These are phyloP conservation scores for Drosophila setifemur DNA, from an alignment of 1,140 invertebrate species.

Conservation along the genomic window DNA sequence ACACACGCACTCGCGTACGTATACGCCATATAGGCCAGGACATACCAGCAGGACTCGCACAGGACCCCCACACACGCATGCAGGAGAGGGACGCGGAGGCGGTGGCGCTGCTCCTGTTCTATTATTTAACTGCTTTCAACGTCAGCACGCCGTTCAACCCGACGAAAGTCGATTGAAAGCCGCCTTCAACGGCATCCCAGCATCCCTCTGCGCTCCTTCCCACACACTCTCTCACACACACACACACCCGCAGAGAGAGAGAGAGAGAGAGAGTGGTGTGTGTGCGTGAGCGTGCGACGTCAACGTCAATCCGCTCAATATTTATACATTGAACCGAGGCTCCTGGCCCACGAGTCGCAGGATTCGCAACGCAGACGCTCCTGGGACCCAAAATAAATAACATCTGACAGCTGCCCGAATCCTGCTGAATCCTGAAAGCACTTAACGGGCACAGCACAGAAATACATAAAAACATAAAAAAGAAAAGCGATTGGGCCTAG, in stretches of 20 bases:
- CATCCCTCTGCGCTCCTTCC: conserved; percentile 45
- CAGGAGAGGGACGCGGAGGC: conserved; percentile 12
- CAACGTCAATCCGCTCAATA: conserved; percentile 74
- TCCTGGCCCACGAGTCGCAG: conserved; percentile 37
- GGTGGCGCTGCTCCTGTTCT: conserved; percentile 55
- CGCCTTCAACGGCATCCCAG: conserved; percentile 65
- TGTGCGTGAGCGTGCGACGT: conserved; percentile 35
- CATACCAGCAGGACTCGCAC: conserved; percentile 39
- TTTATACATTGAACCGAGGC: conserved; percentile 62
- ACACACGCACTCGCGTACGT: conserved; percentile 24
- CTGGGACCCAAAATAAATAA: conserved; percentile 76
- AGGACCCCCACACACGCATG: conserved; percentile 13
- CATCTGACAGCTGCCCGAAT: conserved; percentile 76
- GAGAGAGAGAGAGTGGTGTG: conserved; percentile 1
- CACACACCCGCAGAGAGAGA: neutral
- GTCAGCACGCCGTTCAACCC: conserved; percentile 52
- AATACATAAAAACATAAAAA: conserved; percentile 1
- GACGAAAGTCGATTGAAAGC: conserved; percentile 75
- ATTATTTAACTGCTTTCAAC: conserved; percentile 80
- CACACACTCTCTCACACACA: no score
- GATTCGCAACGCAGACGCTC: conserved; percentile 57
- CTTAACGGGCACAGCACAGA: conserved; percentile 11
- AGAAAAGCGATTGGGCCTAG: conserved; percentile 65
- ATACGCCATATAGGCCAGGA: conserved; percentile 60
- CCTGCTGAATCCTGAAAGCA: conserved; percentile 18